These are phyloP conservation scores for Hyphantria cunea DNA, from an alignment of 1,140 invertebrate genomes.

Conservation along the genomic window DNA sequence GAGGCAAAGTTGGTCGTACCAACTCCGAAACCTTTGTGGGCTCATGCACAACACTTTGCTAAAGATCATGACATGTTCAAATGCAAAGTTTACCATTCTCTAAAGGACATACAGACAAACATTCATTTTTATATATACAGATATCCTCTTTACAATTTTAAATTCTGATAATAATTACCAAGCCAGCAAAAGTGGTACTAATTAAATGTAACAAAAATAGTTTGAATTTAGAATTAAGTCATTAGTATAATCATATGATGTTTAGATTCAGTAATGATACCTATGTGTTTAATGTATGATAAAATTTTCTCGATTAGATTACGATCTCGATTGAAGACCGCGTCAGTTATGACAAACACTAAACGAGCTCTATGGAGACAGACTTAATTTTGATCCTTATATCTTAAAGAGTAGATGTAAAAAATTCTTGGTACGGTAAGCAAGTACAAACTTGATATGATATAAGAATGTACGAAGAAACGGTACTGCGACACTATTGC, in stretches of 20 bases:
- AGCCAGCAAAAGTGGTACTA: not conserved
- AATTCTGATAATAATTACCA: not conserved
- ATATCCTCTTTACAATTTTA: too few species aligned
- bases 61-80: too few species aligned
- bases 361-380: slow-evolving; percentile 10
- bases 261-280: not conserved
- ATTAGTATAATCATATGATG: not conserved
- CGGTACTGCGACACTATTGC: slow-evolving; percentile 5
- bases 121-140: too few species aligned
- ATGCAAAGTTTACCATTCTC: too few species aligned
- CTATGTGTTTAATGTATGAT: not conserved
- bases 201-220: not conserved
- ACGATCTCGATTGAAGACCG: not conserved
- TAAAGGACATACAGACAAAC: too few species aligned
- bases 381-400: slow-evolving; percentile 16
- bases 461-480: slow-evolving; percentile 11
- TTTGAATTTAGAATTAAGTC: not conserved
- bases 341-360: too few species aligned
- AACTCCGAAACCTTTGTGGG: too few species aligned
- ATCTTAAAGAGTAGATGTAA: slow-evolving; percentile 14
- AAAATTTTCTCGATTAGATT: not conserved
- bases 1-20: too few species aligned
- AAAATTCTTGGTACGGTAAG: slow-evolving; percentile 18
- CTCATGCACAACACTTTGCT: too few species aligned
- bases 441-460: slow-evolving; percentile 23